phyloP scores from a whole-genome alignment of 2,888 invertebrate genomes.

The Caenorhabditis sp. region DNA sequence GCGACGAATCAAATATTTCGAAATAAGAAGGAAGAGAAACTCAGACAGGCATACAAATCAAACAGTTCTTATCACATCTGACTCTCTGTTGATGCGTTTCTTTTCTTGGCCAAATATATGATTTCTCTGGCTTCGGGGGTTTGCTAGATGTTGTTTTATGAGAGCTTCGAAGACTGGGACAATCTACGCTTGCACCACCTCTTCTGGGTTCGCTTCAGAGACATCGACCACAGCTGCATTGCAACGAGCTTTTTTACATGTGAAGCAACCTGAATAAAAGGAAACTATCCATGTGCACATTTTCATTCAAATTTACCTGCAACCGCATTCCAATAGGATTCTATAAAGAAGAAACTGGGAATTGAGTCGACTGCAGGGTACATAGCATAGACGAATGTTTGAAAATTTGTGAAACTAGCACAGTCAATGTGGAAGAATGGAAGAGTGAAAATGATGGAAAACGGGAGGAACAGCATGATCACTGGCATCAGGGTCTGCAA shows the following conservation, averaged over 20 bases:
- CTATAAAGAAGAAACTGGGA: constrained; percentile 26
- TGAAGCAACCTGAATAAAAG: no score
- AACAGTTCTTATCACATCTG: neutral
- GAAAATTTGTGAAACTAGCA: neutral
- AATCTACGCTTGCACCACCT: no score
- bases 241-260: no score
- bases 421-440: constrained; percentile 18
- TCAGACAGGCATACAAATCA: neutral
- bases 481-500: constrained; percentile 48
- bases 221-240: no score
- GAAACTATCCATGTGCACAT: neutral
- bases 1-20: neutral
- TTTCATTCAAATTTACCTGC: neutral
- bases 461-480: constrained; percentile 31
- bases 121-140: no score
- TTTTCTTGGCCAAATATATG: no score
- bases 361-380: constrained; percentile 51
- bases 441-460: constrained; percentile 8
- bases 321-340: constrained; percentile 34
- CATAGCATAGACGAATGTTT: constrained; percentile 39
- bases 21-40: neutral
- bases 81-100: no score
- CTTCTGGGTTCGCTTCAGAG: no score
- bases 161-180: no score
- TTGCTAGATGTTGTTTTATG: no score